These are phyloP conservation scores for Arge pagana DNA, from an alignment of 2,888 invertebrate genomes.

Conservation along the genomic window DNA sequence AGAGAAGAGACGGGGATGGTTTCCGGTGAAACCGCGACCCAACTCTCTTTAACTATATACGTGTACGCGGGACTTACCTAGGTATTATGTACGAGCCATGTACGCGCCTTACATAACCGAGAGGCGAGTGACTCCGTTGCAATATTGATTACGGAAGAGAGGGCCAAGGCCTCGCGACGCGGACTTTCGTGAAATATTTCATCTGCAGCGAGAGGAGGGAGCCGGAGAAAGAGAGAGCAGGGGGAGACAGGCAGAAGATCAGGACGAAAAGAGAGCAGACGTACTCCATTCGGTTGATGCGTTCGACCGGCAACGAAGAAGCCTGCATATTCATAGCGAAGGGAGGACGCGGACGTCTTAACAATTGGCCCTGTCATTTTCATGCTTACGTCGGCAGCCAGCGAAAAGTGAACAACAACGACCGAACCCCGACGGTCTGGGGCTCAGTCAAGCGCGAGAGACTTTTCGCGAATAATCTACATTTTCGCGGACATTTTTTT, in stretches of 20 bases:
- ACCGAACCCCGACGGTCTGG: background rate
- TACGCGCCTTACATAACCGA: no score
- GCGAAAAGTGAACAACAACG: background rate
- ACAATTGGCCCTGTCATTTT: conserved; percentile 22
- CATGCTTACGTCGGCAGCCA: background rate
- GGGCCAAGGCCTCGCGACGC: conserved; percentile 33
- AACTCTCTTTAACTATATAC: no score
- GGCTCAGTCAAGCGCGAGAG: background rate
- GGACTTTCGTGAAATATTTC: conserved; percentile 29
- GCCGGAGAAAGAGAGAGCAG: background rate
- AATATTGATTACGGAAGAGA: conserved; percentile 49
- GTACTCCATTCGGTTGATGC: conserved; percentile 16
- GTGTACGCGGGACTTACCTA: no score
- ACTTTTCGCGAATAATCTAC: conserved; percentile 11
- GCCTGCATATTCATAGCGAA: conserved; percentile 18
- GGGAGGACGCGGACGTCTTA: conserved; percentile 14
- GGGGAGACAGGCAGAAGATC: background rate
- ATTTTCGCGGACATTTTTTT: background rate
- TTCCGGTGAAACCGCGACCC: no score
- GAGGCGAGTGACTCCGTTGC: conserved; percentile 28
- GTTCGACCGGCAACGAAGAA: conserved; percentile 14
- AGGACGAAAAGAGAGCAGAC: background rate
- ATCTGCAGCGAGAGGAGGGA: background rate
- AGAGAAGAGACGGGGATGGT: no score
- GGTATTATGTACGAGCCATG: no score